A percentile compares a stretch with the other conserved stretches of the same genome.
These are phyloP conservation scores for Zaprionus taronus DNA, from an alignment of 1,140 invertebrate species.

Conservation along the genomic window DNA sequence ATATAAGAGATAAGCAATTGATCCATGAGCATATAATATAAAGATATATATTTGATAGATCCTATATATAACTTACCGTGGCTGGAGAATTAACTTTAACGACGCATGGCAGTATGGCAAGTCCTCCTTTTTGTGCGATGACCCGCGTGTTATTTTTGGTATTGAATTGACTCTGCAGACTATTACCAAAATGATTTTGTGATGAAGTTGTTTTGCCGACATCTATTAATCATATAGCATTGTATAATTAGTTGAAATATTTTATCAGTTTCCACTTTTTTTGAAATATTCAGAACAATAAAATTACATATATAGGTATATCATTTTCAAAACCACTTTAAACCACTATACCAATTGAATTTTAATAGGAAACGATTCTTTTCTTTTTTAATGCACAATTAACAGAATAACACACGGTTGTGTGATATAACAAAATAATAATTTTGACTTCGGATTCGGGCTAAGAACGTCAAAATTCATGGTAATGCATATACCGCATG, in stretches of 20 bases:
- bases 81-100: constrained; percentile 89
- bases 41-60: not conserved
- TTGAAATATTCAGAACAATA: no score
- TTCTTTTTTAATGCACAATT: no score
- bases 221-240: constrained; percentile 43
- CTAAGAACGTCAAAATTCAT: no score
- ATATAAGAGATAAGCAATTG: not conserved
- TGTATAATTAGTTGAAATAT: not conserved
- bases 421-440: no score
- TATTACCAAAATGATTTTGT: constrained; percentile 79
- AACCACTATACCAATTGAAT: no score
- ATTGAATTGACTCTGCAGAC: constrained; percentile 82
- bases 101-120: constrained; percentile 89
- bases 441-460: no score
- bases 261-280: not conserved
- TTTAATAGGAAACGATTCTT: no score
- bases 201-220: constrained; percentile 75
- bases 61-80: constrained; percentile 86
- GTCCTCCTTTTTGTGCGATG: constrained; percentile 89
- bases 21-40: no score
- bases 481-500: no score
- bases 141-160: constrained; percentile 87
- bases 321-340: no score
- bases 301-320: no score
- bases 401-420: no score